Conservation (phyloP, 2,113 vertebrate species). For the Cyprichromis sp. region DNA sequence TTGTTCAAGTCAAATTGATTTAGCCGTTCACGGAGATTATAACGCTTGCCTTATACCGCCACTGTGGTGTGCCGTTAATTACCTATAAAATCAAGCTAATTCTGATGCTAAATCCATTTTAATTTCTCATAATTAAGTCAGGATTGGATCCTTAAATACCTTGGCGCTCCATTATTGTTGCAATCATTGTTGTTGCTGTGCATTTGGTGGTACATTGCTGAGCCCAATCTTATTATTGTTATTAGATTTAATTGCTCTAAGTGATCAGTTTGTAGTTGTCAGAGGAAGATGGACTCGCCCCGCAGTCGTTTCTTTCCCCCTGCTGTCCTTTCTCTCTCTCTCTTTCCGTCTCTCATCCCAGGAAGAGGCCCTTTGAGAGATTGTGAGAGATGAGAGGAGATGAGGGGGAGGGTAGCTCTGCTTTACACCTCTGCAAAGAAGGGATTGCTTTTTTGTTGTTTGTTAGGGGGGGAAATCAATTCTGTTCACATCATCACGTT, state of each 20-base stretch:
- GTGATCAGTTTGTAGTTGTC: constrained; percentile 66
- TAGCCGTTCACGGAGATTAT: constrained; percentile 72
- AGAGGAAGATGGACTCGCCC: constrained; percentile 51
- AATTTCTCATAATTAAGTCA: constrained; percentile 77
- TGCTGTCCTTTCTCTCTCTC: constrained; percentile 47
- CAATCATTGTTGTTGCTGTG: constrained; percentile 70
- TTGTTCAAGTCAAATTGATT: constrained; percentile 75
- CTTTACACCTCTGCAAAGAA: constrained; percentile 69
- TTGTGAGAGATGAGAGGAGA: constrained; percentile 61
- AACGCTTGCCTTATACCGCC: constrained; percentile 58
- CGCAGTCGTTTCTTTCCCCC: constrained; percentile 12
- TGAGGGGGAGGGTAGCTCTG: constrained; percentile 63
- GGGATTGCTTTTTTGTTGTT: constrained; percentile 69
- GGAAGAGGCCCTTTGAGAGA: constrained; percentile 67
- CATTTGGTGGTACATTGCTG: constrained; percentile 56
- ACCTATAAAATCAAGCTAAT: constrained; percentile 79
- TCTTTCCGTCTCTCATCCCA: constrained; percentile 48
- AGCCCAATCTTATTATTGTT: constrained; percentile 64
- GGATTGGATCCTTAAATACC: constrained; percentile 76
- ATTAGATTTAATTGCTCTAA: constrained; percentile 71
- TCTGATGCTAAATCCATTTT: constrained; percentile 78
- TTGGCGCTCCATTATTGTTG: constrained; percentile 67
- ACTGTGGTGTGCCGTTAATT: constrained; percentile 71
- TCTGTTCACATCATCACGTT: constrained; percentile 70
- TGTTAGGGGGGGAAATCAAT: constrained; percentile 68